These are phyloP conservation scores for Trichacis sp. DNA, from an alignment of 2,888 invertebrate genomes.

Conservation along the genomic window DNA sequence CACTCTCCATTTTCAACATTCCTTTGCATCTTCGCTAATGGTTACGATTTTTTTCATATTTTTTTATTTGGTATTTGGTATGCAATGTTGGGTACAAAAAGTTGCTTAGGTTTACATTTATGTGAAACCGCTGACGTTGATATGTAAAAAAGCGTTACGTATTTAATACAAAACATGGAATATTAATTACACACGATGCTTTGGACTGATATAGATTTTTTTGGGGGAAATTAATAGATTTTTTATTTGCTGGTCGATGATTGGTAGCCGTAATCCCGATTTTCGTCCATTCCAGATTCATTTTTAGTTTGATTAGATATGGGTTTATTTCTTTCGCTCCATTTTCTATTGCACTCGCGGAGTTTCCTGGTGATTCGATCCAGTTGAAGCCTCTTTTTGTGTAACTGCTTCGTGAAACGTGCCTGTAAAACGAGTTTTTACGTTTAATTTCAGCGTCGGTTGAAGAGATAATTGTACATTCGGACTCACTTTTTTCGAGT, in stretches of 20 bases:
- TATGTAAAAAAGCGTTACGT: too few relatives aligned
- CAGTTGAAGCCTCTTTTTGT: conserved; percentile 48
- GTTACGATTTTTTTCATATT: too few relatives aligned
- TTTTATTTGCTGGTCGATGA: conserved; percentile 49
- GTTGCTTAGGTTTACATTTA: too few relatives aligned
- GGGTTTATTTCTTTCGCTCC: conserved; percentile 31
- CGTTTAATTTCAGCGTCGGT: too few relatives aligned
- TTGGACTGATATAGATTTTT: conserved; percentile 49
- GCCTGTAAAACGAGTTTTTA: too few relatives aligned
- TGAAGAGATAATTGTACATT: background rate
- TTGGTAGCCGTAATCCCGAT: conserved; percentile 57
- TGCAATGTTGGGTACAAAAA: too few relatives aligned
- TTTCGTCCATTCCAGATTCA: conserved; percentile 50
- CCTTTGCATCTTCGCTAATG: background rate
- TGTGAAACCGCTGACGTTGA: too few relatives aligned
- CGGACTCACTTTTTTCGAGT: conserved; percentile 7
- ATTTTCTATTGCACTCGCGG: conserved; percentile 41
- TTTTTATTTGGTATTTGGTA: conserved; percentile 22
- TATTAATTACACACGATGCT: background rate
- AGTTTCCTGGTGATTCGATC: conserved; percentile 51
- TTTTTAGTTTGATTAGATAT: conserved; percentile 31
- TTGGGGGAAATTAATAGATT: conserved; percentile 47
- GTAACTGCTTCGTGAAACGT: conserved; percentile 39
- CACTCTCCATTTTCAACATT: background rate
- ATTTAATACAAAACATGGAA: too few relatives aligned